Percentiles rank a stretch among this genome's conserved stretches.
phyloP scores from a whole-genome alignment of 2,797 vertebrate species.

The Hemitrygon akajei region DNA sequence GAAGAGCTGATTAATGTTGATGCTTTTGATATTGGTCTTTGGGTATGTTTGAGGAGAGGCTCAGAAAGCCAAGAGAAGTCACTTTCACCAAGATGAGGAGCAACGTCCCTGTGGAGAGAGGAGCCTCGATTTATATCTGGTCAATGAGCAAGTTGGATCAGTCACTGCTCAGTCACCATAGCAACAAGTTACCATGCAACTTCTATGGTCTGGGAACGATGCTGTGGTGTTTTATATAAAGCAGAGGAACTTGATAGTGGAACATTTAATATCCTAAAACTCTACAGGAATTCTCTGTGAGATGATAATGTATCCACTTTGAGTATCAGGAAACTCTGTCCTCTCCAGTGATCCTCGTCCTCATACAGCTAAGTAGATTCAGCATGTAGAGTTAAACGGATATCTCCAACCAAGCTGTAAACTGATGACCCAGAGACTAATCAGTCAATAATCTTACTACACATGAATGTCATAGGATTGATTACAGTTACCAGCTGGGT shows the following conservation, averaged over 20 bases:
- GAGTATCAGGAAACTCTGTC: background rate
- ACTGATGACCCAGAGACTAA: background rate
- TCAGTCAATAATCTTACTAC: background rate
- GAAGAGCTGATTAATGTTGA: background rate
- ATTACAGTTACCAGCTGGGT: background rate
- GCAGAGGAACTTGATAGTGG: background rate
- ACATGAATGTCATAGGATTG: background rate
- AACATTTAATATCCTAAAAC: constrained; percentile 13
- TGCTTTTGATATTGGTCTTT: constrained; percentile 23
- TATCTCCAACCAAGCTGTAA: too few relatives aligned
- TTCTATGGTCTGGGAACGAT: background rate
- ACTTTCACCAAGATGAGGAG: constrained; percentile 4
- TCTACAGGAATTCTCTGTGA: background rate
- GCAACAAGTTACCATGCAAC: background rate
- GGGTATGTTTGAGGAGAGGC: background rate
- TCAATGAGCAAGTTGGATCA: constrained; percentile 25
- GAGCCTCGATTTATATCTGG: background rate
- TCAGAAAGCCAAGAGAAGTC: constrained; percentile 2
- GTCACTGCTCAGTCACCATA: constrained; percentile 19
- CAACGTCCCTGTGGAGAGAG: background rate
- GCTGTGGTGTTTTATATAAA: background rate
- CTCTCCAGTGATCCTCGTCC: background rate
- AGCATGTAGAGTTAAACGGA: too few relatives aligned
- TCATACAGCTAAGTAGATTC: too few relatives aligned
- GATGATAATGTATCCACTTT: background rate